Evolutionary conservation across 2,113 vertebrate species (phyloP), one percentile per base, ranked within the genome.

Genomic region (Pseudorectes ferrugineus): DNA sequence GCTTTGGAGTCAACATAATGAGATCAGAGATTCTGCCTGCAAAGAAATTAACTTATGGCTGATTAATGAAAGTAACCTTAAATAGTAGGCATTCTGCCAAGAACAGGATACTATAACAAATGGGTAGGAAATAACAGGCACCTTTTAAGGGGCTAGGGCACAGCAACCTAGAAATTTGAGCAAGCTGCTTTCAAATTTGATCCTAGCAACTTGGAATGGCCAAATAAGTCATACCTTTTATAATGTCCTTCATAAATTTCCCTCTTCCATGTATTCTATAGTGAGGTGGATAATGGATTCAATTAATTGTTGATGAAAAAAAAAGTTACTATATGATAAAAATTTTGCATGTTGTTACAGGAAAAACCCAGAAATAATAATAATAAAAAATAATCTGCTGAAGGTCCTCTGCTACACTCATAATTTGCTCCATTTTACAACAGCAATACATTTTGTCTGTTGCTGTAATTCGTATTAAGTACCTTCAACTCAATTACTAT

Each of bases 51-150:
- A 96, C 95, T 98, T 97, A 97, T 68, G 74, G 97, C 93, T 97
- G 96, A 97, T 98, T 97, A 98, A 97, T 92, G 97, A 97, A 97
- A 98, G 97, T 83, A 97, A 96, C 97, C 96, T 97, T 95, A 98
- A 98, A 97, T 73, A 97, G 92, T 4, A 74, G 97, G 96, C 91
- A 25, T 65, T 48, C 92, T 97, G 97, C 97, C 96, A 97, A 57
- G 90, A 96, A 80, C 68, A 89, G 94, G 92, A 93, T 79, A 68
- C 87, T 84, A 5, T 85, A 97, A 96, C 91, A 89, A 92, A 93
- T 51, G 45, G 61, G 65, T 88, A 90, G 92, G 70, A 94, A 94
- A 95, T 94, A 98, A 97, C 91, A 93, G 80, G 77, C 59, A 67
- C 90, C 91, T 96, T 97, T 97, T 92, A 96, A 91, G 89, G 67